Conservation (phyloP, 1,140 invertebrate species). For the Plectrocnemia conspersa region DNA sequence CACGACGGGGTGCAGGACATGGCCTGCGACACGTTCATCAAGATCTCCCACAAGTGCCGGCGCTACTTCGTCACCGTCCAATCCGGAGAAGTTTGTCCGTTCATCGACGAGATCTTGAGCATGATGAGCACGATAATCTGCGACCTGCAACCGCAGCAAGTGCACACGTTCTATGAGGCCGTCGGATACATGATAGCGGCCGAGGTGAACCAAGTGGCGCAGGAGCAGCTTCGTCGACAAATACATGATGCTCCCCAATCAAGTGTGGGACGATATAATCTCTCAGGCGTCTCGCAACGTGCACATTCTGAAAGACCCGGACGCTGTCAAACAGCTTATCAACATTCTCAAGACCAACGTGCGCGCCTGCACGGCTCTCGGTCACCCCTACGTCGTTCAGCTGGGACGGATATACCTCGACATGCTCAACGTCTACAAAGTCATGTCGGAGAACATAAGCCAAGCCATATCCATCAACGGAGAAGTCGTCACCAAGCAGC, state of each 20-base stretch:
- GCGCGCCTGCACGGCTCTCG: conserved; percentile 93
- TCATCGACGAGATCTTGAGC: conserved; percentile 97
- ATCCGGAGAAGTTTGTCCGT: conserved; percentile 93
- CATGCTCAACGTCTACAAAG: conserved; percentile 99
- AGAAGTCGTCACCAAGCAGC: conserved; percentile 94
- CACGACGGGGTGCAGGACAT: conserved; percentile 99
- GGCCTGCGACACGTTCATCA: conserved; percentile 99
- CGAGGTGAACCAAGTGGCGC: conserved; percentile 81
- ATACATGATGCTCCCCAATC: conserved; percentile 96
- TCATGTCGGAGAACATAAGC: conserved; percentile 97
- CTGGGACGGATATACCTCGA: conserved; percentile 96
- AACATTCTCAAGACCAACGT: conserved; percentile 99
- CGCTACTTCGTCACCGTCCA: conserved; percentile 97
- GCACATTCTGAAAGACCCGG: conserved; percentile 91
- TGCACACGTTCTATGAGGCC: conserved; percentile 99
- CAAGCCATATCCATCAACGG: conserved; percentile 94
- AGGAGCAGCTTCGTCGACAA: conserved; percentile 95
- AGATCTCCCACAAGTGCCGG: conserved; percentile 98
- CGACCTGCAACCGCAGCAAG: conserved; percentile 96
- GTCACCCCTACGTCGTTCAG: conserved; percentile 93
- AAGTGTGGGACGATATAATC: conserved; percentile 98
- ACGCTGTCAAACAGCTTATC: conserved; percentile 94
- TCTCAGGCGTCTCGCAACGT: conserved; percentile 95
- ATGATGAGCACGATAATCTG: conserved; percentile 97
- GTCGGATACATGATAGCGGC: conserved; percentile 99